Base-by-base conservation (phyloP, 2,888 invertebrate species). In the Boloria selene region DNA sequence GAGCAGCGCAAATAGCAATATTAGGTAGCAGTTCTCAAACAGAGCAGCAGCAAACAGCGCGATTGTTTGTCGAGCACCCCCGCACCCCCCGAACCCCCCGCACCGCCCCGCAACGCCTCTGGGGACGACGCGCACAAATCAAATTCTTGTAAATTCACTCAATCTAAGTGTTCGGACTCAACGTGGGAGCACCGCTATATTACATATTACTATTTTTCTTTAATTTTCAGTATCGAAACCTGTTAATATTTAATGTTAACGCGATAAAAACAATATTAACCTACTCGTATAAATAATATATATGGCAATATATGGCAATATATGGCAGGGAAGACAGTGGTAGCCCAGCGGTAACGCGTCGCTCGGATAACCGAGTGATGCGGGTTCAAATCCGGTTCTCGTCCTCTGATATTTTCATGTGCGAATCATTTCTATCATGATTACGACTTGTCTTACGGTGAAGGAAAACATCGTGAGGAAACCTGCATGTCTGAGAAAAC, bases 1-100 rank as follows among this genome's bases (percentile, higher is more conserved):
- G 65, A 55, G 64, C 70, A 61, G 64, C 62, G 71, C 69, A 72
- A 72, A 70, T 63, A 73, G 73, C 74, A 68, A 72, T 72, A 72
- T 72, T 70, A 70, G 71, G 69, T 67, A 72, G 72, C 58, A 69
- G 71, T 69, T 70, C 67, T 52, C 72, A 70, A 72, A 73, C 72
- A 70, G 70, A 70, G 64, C 68, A 61, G 68, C 60, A 47, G 73
- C 72, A 73, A 73, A 74, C 73, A 73, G 52, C 60, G 60, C 69
- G 70, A 66, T 70, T 74, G 75, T 74, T 74, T 75, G 72, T 59
- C 38, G 62, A 66, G 70, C 59, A 58, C 64, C 67, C 63, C 13
- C 14, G 44, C 55, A 61, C 53, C 50, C 54, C 61, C 44, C 65
- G 42, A 16, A 60, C 67, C 13, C 60, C 62, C 54, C 16, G 38